Evolutionary conservation across 2,797 vertebrate species (phyloP), one percentile per base, ranked within the genome.

Genomic region (Phataginus tricuspis): DNA sequence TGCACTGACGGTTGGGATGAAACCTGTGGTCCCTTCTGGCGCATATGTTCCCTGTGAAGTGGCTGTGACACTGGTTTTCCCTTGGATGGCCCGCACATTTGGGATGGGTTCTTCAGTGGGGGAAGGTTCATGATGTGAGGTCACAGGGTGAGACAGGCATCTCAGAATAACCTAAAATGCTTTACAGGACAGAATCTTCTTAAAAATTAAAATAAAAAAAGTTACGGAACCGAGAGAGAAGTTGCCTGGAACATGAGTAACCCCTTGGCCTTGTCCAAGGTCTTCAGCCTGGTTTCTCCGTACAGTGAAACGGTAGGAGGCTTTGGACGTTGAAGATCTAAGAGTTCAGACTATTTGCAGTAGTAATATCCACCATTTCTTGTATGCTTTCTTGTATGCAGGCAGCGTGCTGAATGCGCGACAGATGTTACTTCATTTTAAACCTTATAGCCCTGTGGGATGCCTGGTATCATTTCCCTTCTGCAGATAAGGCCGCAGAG

Each of bases 101-200:
- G 90, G 75, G 63, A 21, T 86, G 39, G n/a, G 53, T 82, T 83
- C 69, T 92, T 82, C 37, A 37, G 1, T 15, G 69, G 49, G 86
- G 64, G 31, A 86, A 61, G 37, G 59, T 93, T 97, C 15, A 1
- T 49, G n/a, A 84, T 90, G 16, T 51, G 86, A 88, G 74, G 78
- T 29, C 51, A 45, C 61, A 45, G 74, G 34, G 18, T 64, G 55
- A 95, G 86, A 90, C 90, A 94, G 42, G 61, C 15, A 27, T 45
- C 91, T 91, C 72, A 49, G 72, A 94, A 69, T 95, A 94, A 92
- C 64, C 18, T 90, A 79, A 83, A 74, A 77, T 88, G 66, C 34
- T 68, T 88, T 57, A 77, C 78, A 94, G 51, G 49, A 66, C 64
- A 89, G 55, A 86, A 15, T 64, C 72, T 53, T 92, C 86, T 66